Percentiles rank a stretch among this genome's conserved stretches.
Conservation (phyloP, 2,888 invertebrate species). For the Synergus umbraculus region DNA sequence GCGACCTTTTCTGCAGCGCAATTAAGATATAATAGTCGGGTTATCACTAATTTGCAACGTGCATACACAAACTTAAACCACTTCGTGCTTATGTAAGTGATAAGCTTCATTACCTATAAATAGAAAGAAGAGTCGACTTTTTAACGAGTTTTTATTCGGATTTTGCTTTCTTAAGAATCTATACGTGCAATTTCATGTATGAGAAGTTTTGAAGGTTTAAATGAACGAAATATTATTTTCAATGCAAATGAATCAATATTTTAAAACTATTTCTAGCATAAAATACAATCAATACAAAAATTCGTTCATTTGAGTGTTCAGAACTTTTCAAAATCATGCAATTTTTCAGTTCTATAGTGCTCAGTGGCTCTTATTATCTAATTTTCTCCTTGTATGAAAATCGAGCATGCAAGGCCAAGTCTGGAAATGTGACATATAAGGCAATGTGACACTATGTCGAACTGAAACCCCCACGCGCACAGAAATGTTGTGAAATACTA, state of each 20-base stretch:
- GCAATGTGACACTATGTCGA: background rate
- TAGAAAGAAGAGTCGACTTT: slow-evolving; percentile 3
- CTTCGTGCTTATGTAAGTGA: slow-evolving; percentile 1
- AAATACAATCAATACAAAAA: too few species aligned
- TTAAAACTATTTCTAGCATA: too few species aligned
- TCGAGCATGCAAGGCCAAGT: background rate
- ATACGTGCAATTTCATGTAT: background rate
- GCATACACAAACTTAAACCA: background rate
- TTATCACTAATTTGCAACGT: slow-evolving; percentile 8
- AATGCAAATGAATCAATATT: too few species aligned
- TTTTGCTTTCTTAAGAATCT: background rate
- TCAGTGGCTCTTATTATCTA: background rate
- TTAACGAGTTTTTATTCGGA: background rate
- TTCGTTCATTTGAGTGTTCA: too few species aligned
- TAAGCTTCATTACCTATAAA: background rate
- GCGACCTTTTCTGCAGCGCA: background rate
- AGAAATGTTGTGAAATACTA: background rate
- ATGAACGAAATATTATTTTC: too few species aligned
- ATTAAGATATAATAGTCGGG: background rate
- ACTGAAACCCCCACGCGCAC: background rate
- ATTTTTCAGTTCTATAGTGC: background rate
- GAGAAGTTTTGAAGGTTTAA: too few species aligned
- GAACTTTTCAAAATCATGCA: too few species aligned
- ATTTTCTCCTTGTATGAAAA: background rate
- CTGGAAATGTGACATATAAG: background rate